These are phyloP conservation scores for Achroia grisella DNA, from an alignment of 1,140 invertebrate genomes.

Conservation along the genomic window DNA sequence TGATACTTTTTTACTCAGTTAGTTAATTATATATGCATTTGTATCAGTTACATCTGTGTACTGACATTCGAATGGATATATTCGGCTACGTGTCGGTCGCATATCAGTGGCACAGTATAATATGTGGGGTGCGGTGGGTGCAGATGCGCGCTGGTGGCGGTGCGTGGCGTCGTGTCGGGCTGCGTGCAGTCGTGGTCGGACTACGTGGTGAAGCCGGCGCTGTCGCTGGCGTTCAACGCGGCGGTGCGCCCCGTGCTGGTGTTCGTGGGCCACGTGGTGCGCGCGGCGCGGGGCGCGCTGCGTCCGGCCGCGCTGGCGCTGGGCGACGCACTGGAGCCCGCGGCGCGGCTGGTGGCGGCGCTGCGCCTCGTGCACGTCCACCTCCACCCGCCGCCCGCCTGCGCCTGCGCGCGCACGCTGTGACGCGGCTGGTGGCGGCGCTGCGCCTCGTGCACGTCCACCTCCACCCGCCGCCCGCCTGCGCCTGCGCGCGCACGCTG, in stretches of 20 bases:
- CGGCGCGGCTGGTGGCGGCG: constrained; percentile 22
- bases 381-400: constrained; percentile 4
- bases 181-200: constrained; percentile 78
- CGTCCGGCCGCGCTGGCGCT: constrained; percentile 73
- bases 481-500: no score
- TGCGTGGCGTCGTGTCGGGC: constrained; percentile 49
- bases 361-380: constrained; percentile 33
- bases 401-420: constrained; percentile 10
- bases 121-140: no score
- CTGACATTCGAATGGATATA: no score
- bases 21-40: no score
- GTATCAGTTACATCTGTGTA: no score
- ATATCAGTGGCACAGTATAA: no score
- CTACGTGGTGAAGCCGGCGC: constrained; percentile 78
- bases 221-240: constrained; percentile 79
- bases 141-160: constrained; percentile 11
- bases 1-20: no score
- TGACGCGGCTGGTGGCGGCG: no score
- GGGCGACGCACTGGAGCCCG: constrained; percentile 26
- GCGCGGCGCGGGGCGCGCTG: constrained; percentile 76
- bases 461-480: no score
- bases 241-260: constrained; percentile 78
- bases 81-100: no score
- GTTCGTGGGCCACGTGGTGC: constrained; percentile 76
- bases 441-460: no score